Evolutionary conservation across 30 jellyfish, hydroid and myxozoan genomes (phyloP), one percentile per base, ranked within the genome.

Genomic region (Turritopsis rubra): DNA sequence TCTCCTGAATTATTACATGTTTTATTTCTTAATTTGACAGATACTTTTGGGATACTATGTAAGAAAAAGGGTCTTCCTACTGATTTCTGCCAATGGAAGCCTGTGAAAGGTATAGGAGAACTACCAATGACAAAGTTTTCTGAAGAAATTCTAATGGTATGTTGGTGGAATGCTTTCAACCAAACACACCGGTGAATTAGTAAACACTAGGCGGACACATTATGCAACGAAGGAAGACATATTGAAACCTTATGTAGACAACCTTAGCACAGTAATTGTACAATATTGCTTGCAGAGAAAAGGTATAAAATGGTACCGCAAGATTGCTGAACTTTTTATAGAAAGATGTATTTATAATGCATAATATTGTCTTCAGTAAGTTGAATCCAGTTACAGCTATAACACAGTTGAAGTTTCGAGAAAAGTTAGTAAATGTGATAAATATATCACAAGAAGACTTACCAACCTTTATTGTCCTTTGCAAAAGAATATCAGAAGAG

Each of bases 1-100:
- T 8, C 87, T 1, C 87, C 87, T 3, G 73, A 81, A 7, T 29
- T 81, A 16, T 54, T 65, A 71, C 7, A 3, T 8, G 85, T 71
- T 1, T 25, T 81, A 4, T 65, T 1, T 25, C 13, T 65, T 54
- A 53, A 81, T 23, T 3, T 13, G 7, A 81, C 84, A 65, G 87
- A 81, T 65, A 3, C 87, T 65, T 81, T 53, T 30, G 87, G 87
- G 7, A 81, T 87, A 1, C 25, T 81, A 87, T 8, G 87, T 4
- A 22, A 27, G 52, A 54, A 81, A 65, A 65, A 53, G 17, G 60
- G 60, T 3, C 60, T 41, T 41, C 29, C 76, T 3, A 8, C 76
- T 1, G 29, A 66, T 17, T 66, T 66, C 17, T 66, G 76, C 16
- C 8, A 21, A 17, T 81, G 87, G 87, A 54, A 65, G 72, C 87